Percentiles rank a stretch among this genome's conserved stretches.
Conservation (phyloP, 2,888 invertebrate species). For the Drosophila flavopinicola region DNA sequence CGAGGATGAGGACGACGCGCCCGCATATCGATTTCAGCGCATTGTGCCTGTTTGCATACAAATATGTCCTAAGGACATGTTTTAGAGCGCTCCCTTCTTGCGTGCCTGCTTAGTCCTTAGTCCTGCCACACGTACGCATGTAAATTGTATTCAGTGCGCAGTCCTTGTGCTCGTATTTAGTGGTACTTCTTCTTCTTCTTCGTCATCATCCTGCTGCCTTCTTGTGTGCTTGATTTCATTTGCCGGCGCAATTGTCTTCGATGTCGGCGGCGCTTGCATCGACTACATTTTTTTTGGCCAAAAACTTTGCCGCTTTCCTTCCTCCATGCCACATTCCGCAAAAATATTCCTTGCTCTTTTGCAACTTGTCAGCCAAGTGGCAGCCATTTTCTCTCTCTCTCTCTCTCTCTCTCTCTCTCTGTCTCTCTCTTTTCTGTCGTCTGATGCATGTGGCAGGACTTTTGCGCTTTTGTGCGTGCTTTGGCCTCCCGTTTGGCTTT, state of each 20-base stretch:
- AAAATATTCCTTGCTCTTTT: constrained; percentile 77
- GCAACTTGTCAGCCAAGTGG: constrained; percentile 74
- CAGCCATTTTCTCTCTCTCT: constrained; percentile 47
- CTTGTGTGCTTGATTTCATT: constrained; percentile 75
- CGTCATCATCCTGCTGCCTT: constrained; percentile 2
- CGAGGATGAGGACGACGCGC: constrained; percentile 43
- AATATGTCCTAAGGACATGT: constrained; percentile 79
- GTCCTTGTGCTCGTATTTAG: constrained; percentile 46
- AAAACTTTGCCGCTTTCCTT: constrained; percentile 29
- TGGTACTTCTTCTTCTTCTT: constrained; percentile 14
- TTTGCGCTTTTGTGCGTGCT: constrained; percentile 74
- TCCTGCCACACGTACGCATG: constrained; percentile 76
- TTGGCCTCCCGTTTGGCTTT: constrained; percentile 39
- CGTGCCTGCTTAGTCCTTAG: constrained; percentile 6
- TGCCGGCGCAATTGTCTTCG: constrained; percentile 74
- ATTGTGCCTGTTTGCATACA: constrained; percentile 80
- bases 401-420: constrained; percentile 1
- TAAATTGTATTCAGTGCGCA: constrained; percentile 71
- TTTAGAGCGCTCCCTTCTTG: constrained; percentile 39
- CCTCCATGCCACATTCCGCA: constrained; percentile 51
- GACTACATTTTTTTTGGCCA: constrained; percentile 68
- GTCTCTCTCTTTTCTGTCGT: neutral
- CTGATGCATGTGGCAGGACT: constrained; percentile 67
- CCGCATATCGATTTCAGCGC: constrained; percentile 80
- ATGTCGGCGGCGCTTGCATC: constrained; percentile 66